Evolutionary conservation across 2,113 vertebrate genomes (phyloP), one percentile per base, ranked within the genome.

Genomic region (Gnathochromis pfefferi): DNA sequence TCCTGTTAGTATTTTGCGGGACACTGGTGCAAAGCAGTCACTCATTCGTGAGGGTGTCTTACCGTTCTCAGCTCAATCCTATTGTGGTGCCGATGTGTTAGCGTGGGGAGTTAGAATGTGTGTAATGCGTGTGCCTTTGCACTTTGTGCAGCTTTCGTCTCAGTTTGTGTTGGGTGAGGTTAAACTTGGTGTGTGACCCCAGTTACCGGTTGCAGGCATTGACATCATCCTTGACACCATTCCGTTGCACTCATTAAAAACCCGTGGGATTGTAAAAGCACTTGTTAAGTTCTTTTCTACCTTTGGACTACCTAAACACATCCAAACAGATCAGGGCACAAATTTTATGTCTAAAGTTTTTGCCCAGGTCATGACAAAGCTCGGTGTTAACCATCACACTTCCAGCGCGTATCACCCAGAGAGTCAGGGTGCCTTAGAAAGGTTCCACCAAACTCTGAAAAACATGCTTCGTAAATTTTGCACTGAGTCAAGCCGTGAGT

Each of bases 321-420:
- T 55, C 11, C 21, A 55, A 54, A 54, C 53, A 4, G n/a, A 23
- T 54, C n/a, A 12, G n/a, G 53, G 53, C 21, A 23, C n/a, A n/a
- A n/a, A n/a, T n/a, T n/a, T n/a, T n/a, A n/a, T n/a, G n/a, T n/a
- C n/a, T n/a, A n/a, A n/a, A n/a, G n/a, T n/a, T n/a, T n/a, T n/a
- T n/a, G n/a, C n/a, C n/a, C n/a, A n/a, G n/a, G n/a, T n/a, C 51
- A 54, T 21, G n/a, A 21, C 0, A 12, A 3, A 54, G 0, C 1
- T 54, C 10, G 0, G 53, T 12, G n/a, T 54, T 0, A 54, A 0
- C 3, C 51, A 54, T 12, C n/a, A n/a, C 53, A 54, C 53, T 1
- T 23, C n/a, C 53, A 54, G 6, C 0, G 6, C 2, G 2, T 23
- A 54, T 54, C 53, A 54, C 2, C 53, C n/a, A 0, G n/a, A 54